Conservation (phyloP, 1,140 invertebrate genomes). For the Drosophila azteca region DNA sequence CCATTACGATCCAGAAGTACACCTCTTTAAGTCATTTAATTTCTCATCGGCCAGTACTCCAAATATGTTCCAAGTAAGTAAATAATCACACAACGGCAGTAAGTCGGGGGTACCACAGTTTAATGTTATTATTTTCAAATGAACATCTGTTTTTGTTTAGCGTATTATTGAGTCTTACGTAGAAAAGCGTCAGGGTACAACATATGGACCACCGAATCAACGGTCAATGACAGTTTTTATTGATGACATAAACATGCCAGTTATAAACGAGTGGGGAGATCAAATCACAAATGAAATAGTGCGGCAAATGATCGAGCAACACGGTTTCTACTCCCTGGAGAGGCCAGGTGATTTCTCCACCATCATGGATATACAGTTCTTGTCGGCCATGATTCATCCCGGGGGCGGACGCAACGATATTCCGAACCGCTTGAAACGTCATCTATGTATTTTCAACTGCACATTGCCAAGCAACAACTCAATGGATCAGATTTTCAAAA, state of each 20-base stretch:
- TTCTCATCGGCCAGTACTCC: constrained; percentile 96
- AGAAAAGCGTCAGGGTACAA: constrained; percentile 93
- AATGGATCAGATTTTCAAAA: constrained; percentile 94
- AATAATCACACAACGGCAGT: too few species aligned
- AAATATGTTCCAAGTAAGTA: constrained; percentile 87
- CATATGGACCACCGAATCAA: constrained; percentile 92
- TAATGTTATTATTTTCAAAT: too few species aligned
- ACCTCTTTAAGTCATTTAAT: constrained; percentile 92
- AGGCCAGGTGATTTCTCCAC: constrained; percentile 92
- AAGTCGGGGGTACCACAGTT: too few species aligned
- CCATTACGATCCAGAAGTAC: constrained; percentile 90
- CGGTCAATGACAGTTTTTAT: constrained; percentile 94
- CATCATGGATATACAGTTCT: constrained; percentile 91
- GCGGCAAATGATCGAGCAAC: constrained; percentile 93
- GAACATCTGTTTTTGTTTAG: constrained; percentile 83
- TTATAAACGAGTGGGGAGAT: constrained; percentile 96
- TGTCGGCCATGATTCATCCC: constrained; percentile 96
- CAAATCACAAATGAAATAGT: constrained; percentile 96
- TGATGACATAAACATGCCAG: constrained; percentile 96
- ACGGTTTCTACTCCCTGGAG: constrained; percentile 92
- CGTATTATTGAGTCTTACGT: constrained; percentile 94
- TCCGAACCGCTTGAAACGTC: constrained; percentile 92
- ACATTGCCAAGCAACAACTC: constrained; percentile 92
- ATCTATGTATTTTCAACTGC: constrained; percentile 95
- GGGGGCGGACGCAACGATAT: constrained; percentile 96